Conservation (phyloP, 2,888 invertebrate species). For the Macrosoma leucophasiata region DNA sequence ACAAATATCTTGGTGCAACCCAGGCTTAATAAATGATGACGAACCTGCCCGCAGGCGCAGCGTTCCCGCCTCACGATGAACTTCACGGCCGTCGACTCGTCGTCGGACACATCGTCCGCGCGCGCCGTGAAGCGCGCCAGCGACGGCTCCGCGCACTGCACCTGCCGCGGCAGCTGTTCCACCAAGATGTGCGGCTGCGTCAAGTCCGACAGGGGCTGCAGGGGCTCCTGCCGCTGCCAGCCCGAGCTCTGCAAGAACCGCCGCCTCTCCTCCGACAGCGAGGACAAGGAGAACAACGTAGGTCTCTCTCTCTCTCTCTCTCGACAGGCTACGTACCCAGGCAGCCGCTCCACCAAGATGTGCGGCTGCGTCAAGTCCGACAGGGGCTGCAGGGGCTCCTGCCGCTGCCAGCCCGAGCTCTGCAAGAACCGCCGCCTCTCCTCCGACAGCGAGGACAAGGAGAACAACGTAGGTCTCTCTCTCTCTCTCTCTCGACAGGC, state of each 20-base stretch:
- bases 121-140: conserved; percentile 68
- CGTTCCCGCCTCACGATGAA: conserved; percentile 58
- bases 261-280: conserved; percentile 37
- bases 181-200: conserved; percentile 77
- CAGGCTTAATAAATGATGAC: too few relatives aligned
- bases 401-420: conserved; percentile 67
- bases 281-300: conserved; percentile 56
- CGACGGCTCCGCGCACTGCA: conserved; percentile 76
- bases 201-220: conserved; percentile 64
- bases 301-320: conserved; percentile 35
- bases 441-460: conserved; percentile 57
- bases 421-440: conserved; percentile 50
- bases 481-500: too few relatives aligned
- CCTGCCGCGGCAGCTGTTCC: conserved; percentile 76
- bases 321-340: conserved; percentile 77
- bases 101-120: conserved; percentile 14
- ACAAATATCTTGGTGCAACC: too few relatives aligned
- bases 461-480: conserved; percentile 35
- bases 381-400: conserved; percentile 56
- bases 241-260: conserved; percentile 55
- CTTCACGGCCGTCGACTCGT: conserved; percentile 38
- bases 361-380: conserved; percentile 77
- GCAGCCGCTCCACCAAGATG: conserved; percentile 70
- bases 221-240: conserved; percentile 71
- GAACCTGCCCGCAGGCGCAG: conserved; percentile 51